These are phyloP conservation scores for Zoanthus sociatus DNA, from an alignment of 92 coral and sea anemone genomes.

Conservation along the genomic window DNA sequence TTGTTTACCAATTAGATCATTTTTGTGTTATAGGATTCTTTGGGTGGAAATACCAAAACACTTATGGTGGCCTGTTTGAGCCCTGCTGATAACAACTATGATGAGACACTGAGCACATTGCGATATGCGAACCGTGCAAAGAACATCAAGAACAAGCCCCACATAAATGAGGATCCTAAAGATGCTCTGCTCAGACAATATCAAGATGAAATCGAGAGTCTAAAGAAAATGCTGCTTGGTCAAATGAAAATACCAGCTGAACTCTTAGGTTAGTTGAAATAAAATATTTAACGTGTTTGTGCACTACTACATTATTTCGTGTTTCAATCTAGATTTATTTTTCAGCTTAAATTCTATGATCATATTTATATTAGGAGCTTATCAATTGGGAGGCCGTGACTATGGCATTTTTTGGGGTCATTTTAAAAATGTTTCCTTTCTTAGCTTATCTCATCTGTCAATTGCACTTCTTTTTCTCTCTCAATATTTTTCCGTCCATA, in stretches of 20 bases:
- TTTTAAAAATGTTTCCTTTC: too few relatives aligned
- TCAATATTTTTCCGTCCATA: too few relatives aligned
- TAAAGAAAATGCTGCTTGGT: constrained; percentile 93
- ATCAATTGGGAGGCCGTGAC: too few relatives aligned
- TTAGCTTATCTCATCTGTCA: too few relatives aligned
- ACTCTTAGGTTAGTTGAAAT: constrained; percentile 46
- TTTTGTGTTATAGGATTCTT: constrained; percentile 74
- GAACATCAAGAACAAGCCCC: constrained; percentile 96
- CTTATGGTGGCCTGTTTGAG: constrained; percentile 98
- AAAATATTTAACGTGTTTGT: too few relatives aligned
- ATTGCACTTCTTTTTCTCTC: too few relatives aligned
- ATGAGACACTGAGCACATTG: constrained; percentile 93
- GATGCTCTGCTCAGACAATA: constrained; percentile 94
- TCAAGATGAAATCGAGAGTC: constrained; percentile 88
- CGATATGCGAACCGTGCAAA: constrained; percentile 98
- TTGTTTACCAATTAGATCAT: background rate
- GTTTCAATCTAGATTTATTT: too few relatives aligned
- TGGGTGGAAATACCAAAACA: constrained; percentile 96
- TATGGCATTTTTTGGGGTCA: too few relatives aligned
- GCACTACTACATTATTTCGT: too few relatives aligned
- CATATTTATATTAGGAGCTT: too few relatives aligned
- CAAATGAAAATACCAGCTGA: constrained; percentile 93
- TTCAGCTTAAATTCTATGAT: too few relatives aligned
- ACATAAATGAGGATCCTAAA: constrained; percentile 96
- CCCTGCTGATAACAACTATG: constrained; percentile 98